Conservation (phyloP, 2,888 invertebrate species). For the Xestia ashworthii region DNA sequence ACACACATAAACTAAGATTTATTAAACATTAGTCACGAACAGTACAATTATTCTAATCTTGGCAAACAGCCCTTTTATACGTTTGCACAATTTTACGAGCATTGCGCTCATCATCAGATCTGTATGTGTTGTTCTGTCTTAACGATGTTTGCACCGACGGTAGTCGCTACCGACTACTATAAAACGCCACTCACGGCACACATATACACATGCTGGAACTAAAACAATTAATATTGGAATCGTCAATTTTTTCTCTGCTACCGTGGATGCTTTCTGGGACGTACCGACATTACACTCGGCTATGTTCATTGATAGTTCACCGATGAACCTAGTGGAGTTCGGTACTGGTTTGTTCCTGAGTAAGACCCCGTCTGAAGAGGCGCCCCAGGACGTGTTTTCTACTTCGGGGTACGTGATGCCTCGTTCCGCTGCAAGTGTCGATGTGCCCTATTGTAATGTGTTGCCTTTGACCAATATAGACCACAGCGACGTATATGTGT, state of each 20-base stretch:
- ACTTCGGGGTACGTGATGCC: constrained; percentile 91
- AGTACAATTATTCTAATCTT: constrained; percentile 23
- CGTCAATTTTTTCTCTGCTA: constrained; percentile 87
- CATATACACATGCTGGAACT: constrained; percentile 75
- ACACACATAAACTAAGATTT: constrained; percentile 38
- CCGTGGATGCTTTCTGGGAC: constrained; percentile 87
- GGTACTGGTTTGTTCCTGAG: constrained; percentile 98
- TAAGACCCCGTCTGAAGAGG: constrained; percentile 98
- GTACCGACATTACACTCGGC: constrained; percentile 72
- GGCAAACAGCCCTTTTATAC: constrained; percentile 39
- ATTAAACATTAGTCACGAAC: constrained; percentile 36
- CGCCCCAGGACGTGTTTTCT: constrained; percentile 92
- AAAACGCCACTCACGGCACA: constrained; percentile 67
- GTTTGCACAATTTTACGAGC: constrained; percentile 49
- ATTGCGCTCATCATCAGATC: constrained; percentile 28
- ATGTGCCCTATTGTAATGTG: constrained; percentile 84
- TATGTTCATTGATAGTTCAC: constrained; percentile 92
- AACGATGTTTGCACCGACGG: constrained; percentile 54
- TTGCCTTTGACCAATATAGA: constrained; percentile 75
- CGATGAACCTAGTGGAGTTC: constrained; percentile 98
- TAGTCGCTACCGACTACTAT: constrained; percentile 58
- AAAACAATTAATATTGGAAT: constrained; percentile 78
- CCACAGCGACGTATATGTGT: constrained; percentile 68
- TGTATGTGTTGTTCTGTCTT: constrained; percentile 42
- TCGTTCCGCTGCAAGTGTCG: constrained; percentile 76